These are phyloP conservation scores for Euzophera pinguis DNA, from an alignment of 2,888 invertebrate species.

Conservation along the genomic window DNA sequence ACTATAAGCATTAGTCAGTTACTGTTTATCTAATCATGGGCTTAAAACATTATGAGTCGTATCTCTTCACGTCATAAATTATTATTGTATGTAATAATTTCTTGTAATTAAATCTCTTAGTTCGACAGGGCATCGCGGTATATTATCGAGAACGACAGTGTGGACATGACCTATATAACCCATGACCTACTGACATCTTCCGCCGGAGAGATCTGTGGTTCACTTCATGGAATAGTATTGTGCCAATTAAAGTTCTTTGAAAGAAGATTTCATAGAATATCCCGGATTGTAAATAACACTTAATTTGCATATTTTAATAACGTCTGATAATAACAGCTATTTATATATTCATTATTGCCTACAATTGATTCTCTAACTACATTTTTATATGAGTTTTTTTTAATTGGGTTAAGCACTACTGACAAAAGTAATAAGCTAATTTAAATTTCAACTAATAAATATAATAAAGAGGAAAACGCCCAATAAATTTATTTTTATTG, in stretches of 20 bases:
- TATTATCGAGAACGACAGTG: neutral
- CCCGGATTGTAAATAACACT: neutral
- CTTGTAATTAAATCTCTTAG: conserved; percentile 5
- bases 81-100: neutral
- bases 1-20: too few relatives aligned
- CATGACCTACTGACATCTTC: neutral
- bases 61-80: neutral
- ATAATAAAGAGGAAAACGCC: too few relatives aligned
- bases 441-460: too few relatives aligned
- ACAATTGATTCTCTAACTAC: too few relatives aligned
- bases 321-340: too few relatives aligned
- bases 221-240: neutral
- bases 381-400: too few relatives aligned
- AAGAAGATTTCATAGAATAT: neutral
- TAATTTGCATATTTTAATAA: neutral
- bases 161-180: neutral
- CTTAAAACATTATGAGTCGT: neutral
- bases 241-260: neutral
- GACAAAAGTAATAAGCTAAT: too few relatives aligned
- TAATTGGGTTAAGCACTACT: too few relatives aligned
- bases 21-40: too few relatives aligned
- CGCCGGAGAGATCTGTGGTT: neutral
- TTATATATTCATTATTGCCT: too few relatives aligned
- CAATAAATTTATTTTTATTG: too few relatives aligned
- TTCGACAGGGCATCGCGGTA: neutral